phyloP scores from a whole-genome alignment of 1,140 invertebrate genomes.

The Medauroidea extradentata region DNA sequence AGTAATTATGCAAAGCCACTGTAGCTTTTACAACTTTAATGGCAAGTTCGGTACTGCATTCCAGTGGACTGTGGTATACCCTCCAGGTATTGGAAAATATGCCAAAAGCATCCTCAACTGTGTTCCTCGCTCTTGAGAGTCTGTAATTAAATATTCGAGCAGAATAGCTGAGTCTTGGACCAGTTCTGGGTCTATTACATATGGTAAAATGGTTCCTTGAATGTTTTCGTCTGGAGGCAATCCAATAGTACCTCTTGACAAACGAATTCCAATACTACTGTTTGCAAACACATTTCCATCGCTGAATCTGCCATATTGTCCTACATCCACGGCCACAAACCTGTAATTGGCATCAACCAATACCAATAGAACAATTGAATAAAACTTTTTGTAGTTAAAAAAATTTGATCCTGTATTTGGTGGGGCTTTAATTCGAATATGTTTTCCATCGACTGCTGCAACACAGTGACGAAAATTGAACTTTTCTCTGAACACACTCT shows the following conservation, averaged over 20 bases:
- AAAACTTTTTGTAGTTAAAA: neutral
- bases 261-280: neutral
- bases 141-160: no score
- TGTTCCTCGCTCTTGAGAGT: no score
- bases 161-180: no score
- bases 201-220: no score
- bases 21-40: no score
- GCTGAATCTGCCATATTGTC: constrained; percentile 40
- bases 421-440: constrained; percentile 33
- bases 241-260: neutral
- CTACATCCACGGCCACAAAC: constrained; percentile 45
- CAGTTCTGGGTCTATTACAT: no score
- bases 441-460: constrained; percentile 41
- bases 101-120: no score
- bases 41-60: no score
- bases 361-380: constrained; percentile 44
- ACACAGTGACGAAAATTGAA: constrained; percentile 43
- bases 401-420: neutral
- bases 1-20: no score
- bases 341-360: constrained; percentile 46
- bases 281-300: constrained; percentile 35
- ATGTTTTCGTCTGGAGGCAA: neutral
- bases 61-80: no score
- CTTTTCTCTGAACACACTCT: constrained; percentile 28
- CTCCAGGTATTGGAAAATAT: no score